Evolutionary conservation across 2,888 invertebrate species (phyloP).

Genomic region (Hemaris fuciformis): DNA sequence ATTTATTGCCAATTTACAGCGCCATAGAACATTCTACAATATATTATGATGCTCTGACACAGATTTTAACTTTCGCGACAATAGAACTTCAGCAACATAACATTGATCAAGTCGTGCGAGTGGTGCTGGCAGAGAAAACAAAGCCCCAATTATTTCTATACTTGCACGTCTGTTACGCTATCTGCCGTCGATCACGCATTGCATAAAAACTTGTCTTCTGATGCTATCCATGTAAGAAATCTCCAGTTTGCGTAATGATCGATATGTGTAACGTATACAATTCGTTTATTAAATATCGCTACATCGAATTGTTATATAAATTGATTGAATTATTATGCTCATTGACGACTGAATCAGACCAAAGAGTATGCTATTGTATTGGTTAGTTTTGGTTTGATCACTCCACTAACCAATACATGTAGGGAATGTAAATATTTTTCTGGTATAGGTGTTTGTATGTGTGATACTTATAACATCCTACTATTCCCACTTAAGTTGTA

Average conservation of each 20-base stretch:
- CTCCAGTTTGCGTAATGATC: neutral
- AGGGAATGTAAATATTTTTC: no score
- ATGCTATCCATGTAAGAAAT: neutral
- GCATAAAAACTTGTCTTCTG: constrained; percentile 9
- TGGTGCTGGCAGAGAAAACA: neutral
- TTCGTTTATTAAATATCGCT: neutral
- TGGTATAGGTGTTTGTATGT: no score
- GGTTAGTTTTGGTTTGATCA: no score
- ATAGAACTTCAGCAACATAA: constrained; percentile 18
- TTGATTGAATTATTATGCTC: neutral
- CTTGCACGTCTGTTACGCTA: neutral
- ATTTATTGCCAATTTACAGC: no score
- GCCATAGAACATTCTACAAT: no score
- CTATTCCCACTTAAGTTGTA: no score
- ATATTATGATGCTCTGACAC: neutral
- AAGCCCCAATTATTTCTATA: constrained; percentile 7
- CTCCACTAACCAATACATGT: no score
- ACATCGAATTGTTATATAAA: neutral
- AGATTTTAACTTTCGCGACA: neutral
- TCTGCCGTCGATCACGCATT: constrained; percentile 7
- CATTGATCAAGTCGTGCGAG: constrained; percentile 33
- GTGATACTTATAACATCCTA: no score
- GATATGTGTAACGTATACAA: neutral
- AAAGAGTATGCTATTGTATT: no score
- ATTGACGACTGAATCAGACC: neutral